Percentiles rank a stretch among this genome's conserved stretches.
Conservation (phyloP, 2,888 invertebrate genomes). For the Entomobrya multifasciata region DNA sequence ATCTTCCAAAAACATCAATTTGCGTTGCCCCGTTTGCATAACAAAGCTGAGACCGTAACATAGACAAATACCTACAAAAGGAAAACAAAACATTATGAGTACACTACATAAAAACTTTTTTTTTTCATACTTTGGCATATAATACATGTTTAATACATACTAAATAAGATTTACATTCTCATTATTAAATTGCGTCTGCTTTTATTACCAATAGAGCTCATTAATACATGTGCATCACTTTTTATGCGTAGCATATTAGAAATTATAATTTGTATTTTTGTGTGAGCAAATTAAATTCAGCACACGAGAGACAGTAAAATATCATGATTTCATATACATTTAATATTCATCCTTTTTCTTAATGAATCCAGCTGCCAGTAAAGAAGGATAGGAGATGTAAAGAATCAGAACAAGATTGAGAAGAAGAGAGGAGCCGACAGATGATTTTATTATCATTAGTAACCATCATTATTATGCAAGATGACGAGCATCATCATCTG, state of each 20-base stretch:
- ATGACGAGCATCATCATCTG: neutral
- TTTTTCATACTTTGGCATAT: no score
- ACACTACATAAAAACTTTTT: no score
- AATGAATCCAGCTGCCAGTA: slow-evolving; percentile 23
- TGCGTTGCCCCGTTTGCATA: no score
- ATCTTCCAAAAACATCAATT: no score
- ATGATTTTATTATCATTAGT: slow-evolving; percentile 5
- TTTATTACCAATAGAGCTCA: neutral
- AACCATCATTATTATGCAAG: slow-evolving; percentile 40
- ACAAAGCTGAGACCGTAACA: no score
- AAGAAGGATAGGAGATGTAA: neutral
- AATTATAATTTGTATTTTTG: neutral
- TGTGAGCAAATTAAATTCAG: slow-evolving; percentile 36
- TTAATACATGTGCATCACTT: no score
- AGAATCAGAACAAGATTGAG: neutral
- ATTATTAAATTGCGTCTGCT: neutral
- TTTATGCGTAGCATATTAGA: neutral
- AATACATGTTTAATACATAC: neutral
- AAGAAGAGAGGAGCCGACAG: slow-evolving; percentile 19
- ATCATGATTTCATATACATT: no score
- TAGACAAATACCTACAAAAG: no score
- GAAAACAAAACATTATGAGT: no score
- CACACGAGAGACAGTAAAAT: slow-evolving; percentile 15
- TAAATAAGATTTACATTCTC: neutral
- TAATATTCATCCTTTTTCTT: neutral